Conservation (phyloP, 2,888 invertebrate genomes). For the Horisme vitalbata region DNA sequence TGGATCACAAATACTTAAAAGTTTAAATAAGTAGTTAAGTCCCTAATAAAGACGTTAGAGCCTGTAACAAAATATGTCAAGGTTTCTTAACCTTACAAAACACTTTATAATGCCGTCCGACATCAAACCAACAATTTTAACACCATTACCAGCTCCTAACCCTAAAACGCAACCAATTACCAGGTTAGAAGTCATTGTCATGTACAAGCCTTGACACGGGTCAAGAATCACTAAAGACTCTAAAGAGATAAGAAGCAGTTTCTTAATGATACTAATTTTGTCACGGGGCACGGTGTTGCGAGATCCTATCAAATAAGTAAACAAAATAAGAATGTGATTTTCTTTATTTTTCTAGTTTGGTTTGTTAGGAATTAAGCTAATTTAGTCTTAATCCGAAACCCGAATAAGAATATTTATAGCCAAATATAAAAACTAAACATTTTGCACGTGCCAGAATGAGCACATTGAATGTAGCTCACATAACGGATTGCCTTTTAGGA, state of each 20-base stretch:
- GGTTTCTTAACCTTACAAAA: conserved; percentile 25
- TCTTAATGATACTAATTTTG: conserved; percentile 26
- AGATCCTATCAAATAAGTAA: too few relatives aligned
- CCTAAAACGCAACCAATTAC: conserved; percentile 30
- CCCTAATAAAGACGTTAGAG: too few relatives aligned
- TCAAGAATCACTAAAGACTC: conserved; percentile 23
- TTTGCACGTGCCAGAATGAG: not conserved
- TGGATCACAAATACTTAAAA: too few relatives aligned
- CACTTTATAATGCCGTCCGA: conserved; percentile 16
- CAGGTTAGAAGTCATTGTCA: conserved; percentile 35
- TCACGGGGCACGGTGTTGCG: conserved; percentile 6
- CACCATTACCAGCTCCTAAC: conserved; percentile 26
- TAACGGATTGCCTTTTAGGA: conserved; percentile 5
- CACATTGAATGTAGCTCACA: not conserved
- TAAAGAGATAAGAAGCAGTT: conserved; percentile 14
- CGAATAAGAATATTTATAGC: too few relatives aligned
- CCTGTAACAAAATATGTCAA: conserved; percentile 18
- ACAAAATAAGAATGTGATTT: too few relatives aligned
- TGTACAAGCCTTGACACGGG: conserved; percentile 36
- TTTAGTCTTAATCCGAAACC: too few relatives aligned
- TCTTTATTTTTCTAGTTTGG: not conserved
- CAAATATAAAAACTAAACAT: too few relatives aligned
- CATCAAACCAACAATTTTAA: conserved; percentile 29
- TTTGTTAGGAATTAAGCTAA: not conserved
- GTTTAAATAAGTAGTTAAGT: not conserved